Percentiles rank a stretch among this genome's conserved stretches.
Evolutionary conservation across 2,888 invertebrate species (phyloP).

Genomic region (Nymphalis c-album): DNA sequence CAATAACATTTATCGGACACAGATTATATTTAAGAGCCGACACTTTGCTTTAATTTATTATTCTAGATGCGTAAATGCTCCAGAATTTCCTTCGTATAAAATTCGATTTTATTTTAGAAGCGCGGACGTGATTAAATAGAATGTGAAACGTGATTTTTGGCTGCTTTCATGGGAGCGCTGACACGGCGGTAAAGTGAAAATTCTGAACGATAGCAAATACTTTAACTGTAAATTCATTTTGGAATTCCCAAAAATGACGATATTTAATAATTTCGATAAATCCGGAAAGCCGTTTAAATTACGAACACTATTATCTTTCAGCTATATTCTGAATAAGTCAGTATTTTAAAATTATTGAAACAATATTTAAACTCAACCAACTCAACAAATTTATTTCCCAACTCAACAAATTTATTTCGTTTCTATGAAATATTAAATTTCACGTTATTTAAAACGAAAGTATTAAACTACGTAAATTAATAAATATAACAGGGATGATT

Average conservation of each 20-base stretch:
- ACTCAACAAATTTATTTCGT: not conserved
- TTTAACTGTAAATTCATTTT: constrained; percentile 40
- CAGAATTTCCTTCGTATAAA: constrained; percentile 53
- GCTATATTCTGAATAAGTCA: not conserved
- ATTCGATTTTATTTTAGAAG: constrained; percentile 55
- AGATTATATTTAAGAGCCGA: constrained; percentile 11
- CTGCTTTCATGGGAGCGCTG: constrained; percentile 39
- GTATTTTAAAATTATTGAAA: constrained; percentile 1
- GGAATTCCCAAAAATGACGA: constrained; percentile 6
- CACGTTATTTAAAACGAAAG: not conserved
- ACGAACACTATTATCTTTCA: not conserved
- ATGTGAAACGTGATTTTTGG: constrained; percentile 55
- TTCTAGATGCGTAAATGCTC: constrained; percentile 52
- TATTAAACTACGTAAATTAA: too few species aligned
- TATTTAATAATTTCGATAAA: constrained; percentile 2
- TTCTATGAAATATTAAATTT: not conserved
- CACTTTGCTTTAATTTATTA: constrained; percentile 42
- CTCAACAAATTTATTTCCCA: not conserved
- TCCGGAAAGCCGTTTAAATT: constrained; percentile 1
- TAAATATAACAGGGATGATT: too few species aligned
- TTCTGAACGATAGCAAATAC: constrained; percentile 19
- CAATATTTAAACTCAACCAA: not conserved
- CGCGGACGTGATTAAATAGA: constrained; percentile 57
- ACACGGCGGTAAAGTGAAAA: constrained; percentile 29
- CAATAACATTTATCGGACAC: constrained; percentile 10